Base-by-base conservation (phyloP, 2,113 vertebrate genomes). In the Hydrochoerus hydrochaeris region DNA sequence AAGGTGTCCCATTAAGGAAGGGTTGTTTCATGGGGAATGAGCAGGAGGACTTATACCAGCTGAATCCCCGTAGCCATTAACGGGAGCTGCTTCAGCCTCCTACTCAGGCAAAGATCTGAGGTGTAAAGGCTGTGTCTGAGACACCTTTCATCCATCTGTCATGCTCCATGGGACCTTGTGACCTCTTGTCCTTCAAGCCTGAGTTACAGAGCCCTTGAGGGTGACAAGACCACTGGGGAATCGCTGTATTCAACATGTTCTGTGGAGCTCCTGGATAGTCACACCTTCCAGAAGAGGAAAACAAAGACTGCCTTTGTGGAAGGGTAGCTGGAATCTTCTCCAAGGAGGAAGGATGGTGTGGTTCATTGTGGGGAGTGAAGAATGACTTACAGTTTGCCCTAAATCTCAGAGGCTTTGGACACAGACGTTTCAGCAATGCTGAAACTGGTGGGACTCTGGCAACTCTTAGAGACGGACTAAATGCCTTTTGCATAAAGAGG, bases 131-230 rank as follows among this genome's bases (percentile, higher is more conserved):
- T 17, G 6, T 17, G 63, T 46, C 11, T 5, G 8, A 24, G 7
- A 7, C 35, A 84, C 38, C 38, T 44, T 14, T 5, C 22, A 44
- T 44, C 41, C 12, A 11, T 14, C 71, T 49, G 54, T 24, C 0
- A 0, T 1, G n/a, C 46, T 7, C 35, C 35, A 20, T 0, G 24
- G 57, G 38, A 16, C 80, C 67, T 75, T 19, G 5, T 7, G 62
- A 41, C 44, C 65, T 63, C n/a, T 38, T 0, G 4, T 6, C 60
- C 81, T 62, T 57, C 38, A 69, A 7, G n/a, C 38, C 54, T 57
- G 46, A 20, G 9, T 41, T 0, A 5, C 62, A 16, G 75, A 46
- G 38, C 54, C 1, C 88, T 35, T 38, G 75, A 58, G 46, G 32
- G 17, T 4, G 44, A 58, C 7, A 0, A 22, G 82, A 6, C 12